Percentiles rank a stretch among this genome's conserved stretches.
Evolutionary conservation across 2,113 vertebrate species (phyloP).

Genomic region (Cochlearius cochlearius): DNA sequence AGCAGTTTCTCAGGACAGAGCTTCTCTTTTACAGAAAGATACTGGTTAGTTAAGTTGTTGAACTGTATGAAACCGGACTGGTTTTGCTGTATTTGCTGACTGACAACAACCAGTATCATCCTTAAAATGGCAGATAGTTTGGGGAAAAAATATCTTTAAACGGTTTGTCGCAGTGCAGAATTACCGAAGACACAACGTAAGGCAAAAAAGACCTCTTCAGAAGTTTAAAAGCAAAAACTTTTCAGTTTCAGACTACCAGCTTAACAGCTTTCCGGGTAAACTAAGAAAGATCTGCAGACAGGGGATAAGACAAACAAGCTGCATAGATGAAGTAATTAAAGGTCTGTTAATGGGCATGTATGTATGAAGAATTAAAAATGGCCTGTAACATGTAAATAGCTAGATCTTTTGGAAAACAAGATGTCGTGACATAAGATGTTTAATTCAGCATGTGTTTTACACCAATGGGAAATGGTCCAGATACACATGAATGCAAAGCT

Average conservation of each 20-base stretch:
- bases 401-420: constrained; percentile 9
- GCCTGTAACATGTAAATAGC: constrained; percentile 6
- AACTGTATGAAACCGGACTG: neutral
- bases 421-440: neutral
- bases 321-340: constrained; percentile 34
- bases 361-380: neutral
- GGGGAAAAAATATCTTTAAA: neutral
- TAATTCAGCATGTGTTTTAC: constrained; percentile 40
- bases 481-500: constrained; percentile 65
- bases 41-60: neutral
- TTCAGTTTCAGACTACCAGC: neutral
- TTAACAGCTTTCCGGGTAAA: neutral
- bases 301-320: constrained; percentile 41
- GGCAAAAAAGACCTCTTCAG: neutral
- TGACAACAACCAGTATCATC: neutral
- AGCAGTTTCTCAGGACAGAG: neutral
- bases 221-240: constrained; percentile 24
- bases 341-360: neutral
- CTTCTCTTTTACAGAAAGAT: neutral
- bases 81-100: neutral
- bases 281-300: neutral
- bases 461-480: constrained; percentile 62
- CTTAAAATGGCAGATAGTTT: neutral
- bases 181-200: constrained; percentile 2
- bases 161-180: neutral